Evolutionary conservation across 2,113 vertebrate genomes (phyloP).

Genomic region (Stictonetta naevosa): DNA sequence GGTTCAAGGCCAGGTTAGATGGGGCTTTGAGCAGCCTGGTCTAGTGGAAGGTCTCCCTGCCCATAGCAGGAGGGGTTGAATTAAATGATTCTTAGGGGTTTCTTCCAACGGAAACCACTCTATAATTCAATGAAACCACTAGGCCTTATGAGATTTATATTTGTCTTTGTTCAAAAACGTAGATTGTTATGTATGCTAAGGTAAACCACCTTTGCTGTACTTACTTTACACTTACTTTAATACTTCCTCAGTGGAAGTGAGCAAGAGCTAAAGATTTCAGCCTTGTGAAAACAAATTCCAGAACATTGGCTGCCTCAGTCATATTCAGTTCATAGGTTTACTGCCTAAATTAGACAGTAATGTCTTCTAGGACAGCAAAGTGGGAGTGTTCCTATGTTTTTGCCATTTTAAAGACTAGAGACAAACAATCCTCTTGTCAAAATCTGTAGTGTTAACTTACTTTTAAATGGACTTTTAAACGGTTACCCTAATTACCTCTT

Average conservation of each 20-base stretch:
- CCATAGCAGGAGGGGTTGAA: too few relatives aligned
- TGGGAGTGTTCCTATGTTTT: not conserved
- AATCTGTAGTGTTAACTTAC: not conserved
- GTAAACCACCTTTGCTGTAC: not conserved
- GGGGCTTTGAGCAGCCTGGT: too few relatives aligned
- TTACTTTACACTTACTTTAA: not conserved
- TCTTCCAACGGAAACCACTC: too few relatives aligned
- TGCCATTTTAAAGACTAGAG: not conserved
- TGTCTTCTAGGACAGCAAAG: too few relatives aligned
- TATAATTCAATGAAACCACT: not conserved
- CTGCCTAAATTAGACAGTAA: not conserved
- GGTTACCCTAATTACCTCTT: not conserved
- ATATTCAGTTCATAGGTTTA: not conserved
- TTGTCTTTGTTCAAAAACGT: not conserved
- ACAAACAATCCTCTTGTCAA: not conserved
- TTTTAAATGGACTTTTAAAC: not conserved
- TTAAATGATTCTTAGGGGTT: too few relatives aligned
- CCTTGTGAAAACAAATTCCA: too few relatives aligned
- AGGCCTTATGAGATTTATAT: not conserved
- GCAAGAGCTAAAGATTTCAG: not conserved
- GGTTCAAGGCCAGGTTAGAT: too few relatives aligned
- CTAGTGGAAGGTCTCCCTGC: too few relatives aligned
- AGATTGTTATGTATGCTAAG: not conserved
- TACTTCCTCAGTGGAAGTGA: not conserved
- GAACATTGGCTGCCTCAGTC: not conserved